Evolutionary conservation across 2,888 invertebrate genomes (phyloP).

Genomic region (Mystacides longicornis): DNA sequence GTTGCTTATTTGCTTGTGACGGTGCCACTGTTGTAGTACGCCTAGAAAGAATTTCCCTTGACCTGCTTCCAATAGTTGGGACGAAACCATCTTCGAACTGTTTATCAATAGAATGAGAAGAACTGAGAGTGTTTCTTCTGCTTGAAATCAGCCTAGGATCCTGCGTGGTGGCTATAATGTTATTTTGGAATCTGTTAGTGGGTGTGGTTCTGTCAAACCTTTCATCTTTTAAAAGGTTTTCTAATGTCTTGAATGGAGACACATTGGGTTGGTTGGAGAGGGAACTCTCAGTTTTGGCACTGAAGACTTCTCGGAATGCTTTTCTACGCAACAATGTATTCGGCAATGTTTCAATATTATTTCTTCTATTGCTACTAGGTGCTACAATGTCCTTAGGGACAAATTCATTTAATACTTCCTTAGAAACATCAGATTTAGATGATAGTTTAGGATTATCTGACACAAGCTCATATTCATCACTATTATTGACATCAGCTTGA

Average conservation of each 20-base stretch:
- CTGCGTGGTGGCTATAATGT: constrained; percentile 3
- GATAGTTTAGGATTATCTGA: constrained; percentile 23
- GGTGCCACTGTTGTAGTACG: neutral
- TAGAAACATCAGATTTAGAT: constrained; percentile 9
- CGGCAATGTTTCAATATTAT: constrained; percentile 22
- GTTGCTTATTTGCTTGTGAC: no score
- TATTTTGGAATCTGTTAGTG: constrained; percentile 14
- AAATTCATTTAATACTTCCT: constrained; percentile 2
- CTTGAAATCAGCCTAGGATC: neutral
- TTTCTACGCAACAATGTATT: constrained; percentile 31
- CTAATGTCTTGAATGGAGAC: constrained; percentile 48
- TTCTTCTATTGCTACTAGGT: constrained; percentile 24
- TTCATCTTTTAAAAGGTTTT: constrained; percentile 41
- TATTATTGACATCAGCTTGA: constrained; percentile 8
- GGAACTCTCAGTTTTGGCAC: constrained; percentile 32
- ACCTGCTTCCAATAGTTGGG: neutral
- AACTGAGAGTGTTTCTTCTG: neutral
- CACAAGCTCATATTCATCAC: constrained; percentile 20
- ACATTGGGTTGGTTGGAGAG: constrained; percentile 37
- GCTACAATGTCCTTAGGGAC: constrained; percentile 5
- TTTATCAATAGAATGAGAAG: neutral
- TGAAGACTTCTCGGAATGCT: constrained; percentile 35
- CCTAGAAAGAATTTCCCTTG: neutral
- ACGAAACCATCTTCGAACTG: neutral
- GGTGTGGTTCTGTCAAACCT: constrained; percentile 28